phyloP scores from a whole-genome alignment of 1,140 invertebrate species.

The Cepaea nemoralis region DNA sequence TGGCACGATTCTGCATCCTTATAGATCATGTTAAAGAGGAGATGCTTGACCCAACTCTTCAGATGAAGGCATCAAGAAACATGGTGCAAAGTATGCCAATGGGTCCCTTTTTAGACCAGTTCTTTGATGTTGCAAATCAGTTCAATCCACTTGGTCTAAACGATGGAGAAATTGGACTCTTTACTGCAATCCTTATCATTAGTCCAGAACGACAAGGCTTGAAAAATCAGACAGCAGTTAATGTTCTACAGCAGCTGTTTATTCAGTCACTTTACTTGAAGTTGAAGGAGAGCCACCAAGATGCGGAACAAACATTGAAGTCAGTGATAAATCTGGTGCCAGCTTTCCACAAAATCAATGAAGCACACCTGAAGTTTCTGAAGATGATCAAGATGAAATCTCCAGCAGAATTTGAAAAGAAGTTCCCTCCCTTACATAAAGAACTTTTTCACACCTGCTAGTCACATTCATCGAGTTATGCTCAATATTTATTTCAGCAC shows the following conservation, averaged over 20 bases:
- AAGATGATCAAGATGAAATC: slow-evolving; percentile 64
- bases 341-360: slow-evolving; percentile 58
- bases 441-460: slow-evolving; percentile 55
- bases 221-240: slow-evolving; percentile 55
- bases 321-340: slow-evolving; percentile 54
- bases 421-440: slow-evolving; percentile 63
- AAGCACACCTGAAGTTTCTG: slow-evolving; percentile 58
- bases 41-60: slow-evolving; percentile 69
- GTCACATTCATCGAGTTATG: too few relatives aligned
- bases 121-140: slow-evolving; percentile 64
- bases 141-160: slow-evolving; percentile 66
- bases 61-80: slow-evolving; percentile 59
- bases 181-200: slow-evolving; percentile 67
- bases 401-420: slow-evolving; percentile 46
- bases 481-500: too few relatives aligned
- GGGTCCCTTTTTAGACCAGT: slow-evolving; percentile 69
- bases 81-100: slow-evolving; percentile 57
- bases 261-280: slow-evolving; percentile 60
- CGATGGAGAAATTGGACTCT: slow-evolving; percentile 67
- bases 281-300: slow-evolving; percentile 59
- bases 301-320: slow-evolving; percentile 57
- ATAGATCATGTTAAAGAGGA: slow-evolving; percentile 60
- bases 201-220: slow-evolving; percentile 62
- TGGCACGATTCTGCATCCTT: slow-evolving; percentile 65
- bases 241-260: slow-evolving; percentile 62